A percentile compares a stretch with the other conserved stretches of the same genome.
These are phyloP conservation scores for Calliopum simillimum DNA, from an alignment of 2,888 invertebrate genomes.

Conservation along the genomic window DNA sequence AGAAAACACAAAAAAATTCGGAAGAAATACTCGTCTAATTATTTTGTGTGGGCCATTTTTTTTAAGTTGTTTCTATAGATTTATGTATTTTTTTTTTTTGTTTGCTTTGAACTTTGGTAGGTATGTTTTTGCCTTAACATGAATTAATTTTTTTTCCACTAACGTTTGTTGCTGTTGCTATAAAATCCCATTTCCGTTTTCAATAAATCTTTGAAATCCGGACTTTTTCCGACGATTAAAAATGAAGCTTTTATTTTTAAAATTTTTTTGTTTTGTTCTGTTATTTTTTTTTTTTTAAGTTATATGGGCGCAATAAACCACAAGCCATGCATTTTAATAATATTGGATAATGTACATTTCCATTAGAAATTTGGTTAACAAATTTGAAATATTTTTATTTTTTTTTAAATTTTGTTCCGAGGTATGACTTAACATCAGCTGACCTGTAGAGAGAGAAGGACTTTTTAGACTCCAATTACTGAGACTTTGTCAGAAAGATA, in stretches of 20 bases:
- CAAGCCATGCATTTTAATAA: too few relatives aligned
- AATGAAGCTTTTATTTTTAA: not conserved
- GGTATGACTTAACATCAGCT: conserved; percentile 10
- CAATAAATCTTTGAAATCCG: conserved; percentile 41
- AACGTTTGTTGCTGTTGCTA: conserved; percentile 39
- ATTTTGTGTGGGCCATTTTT: conserved; percentile 11
- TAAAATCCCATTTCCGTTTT: conserved; percentile 39
- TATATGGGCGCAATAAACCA: too few relatives aligned
- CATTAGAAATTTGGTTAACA: too few relatives aligned
- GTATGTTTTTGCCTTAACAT: conserved; percentile 15
- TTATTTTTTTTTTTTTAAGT: not conserved
- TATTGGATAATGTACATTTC: too few relatives aligned
- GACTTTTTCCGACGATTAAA: not conserved
- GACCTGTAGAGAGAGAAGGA: too few relatives aligned
- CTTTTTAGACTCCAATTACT: too few relatives aligned
- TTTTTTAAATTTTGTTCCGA: too few relatives aligned
- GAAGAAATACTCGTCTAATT: conserved; percentile 23
- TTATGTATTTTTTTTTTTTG: not conserved
- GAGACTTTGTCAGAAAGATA: too few relatives aligned
- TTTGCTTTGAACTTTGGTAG: not conserved
- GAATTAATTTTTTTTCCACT: conserved; percentile 27
- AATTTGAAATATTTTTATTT: conserved; percentile 34
- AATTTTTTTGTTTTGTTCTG: not conserved
- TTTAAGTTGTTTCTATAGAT: conserved; percentile 7
- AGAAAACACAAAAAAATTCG: conserved; percentile 19